Conservation (phyloP, 2,888 invertebrate genomes). For the Synergus gifuensis region DNA sequence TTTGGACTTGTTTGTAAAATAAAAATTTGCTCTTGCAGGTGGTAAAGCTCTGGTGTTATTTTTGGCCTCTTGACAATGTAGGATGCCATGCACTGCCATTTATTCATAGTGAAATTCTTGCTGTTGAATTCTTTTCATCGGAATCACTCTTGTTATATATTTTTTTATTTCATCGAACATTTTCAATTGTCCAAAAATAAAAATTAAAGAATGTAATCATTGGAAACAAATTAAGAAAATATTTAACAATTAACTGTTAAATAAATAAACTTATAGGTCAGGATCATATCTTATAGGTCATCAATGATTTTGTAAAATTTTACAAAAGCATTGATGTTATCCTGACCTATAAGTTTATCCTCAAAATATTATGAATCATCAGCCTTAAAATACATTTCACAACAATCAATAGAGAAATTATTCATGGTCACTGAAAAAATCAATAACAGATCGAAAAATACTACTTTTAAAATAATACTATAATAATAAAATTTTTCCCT, state of each 20-base stretch:
- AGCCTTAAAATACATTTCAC: background rate
- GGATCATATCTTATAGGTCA: too few species aligned
- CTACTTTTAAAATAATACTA: too few species aligned
- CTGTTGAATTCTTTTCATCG: background rate
- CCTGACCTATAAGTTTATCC: background rate
- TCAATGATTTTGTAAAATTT: too few species aligned
- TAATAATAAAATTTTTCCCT: too few species aligned
- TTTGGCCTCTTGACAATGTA: conserved; percentile 14
- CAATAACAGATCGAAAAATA: too few species aligned
- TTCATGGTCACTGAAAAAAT: too few species aligned
- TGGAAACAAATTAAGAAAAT: background rate
- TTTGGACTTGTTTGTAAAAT: background rate
- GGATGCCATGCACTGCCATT: conserved; percentile 1
- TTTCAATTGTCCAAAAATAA: background rate
- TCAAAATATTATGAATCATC: background rate
- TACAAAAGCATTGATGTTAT: background rate
- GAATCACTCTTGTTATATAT: background rate
- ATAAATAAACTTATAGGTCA: too few species aligned
- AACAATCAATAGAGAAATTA: background rate
- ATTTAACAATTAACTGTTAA: too few species aligned
- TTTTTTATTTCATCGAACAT: background rate
- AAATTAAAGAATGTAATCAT: background rate
- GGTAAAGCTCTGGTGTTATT: conserved; percentile 22
- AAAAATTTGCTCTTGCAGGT: conserved; percentile 20
- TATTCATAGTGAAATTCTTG: conserved; percentile 20